Evolutionary conservation across 2,113 vertebrate genomes (phyloP), one percentile per base, ranked within the genome.

Genomic region (Corythoichthys intestinalis): DNA sequence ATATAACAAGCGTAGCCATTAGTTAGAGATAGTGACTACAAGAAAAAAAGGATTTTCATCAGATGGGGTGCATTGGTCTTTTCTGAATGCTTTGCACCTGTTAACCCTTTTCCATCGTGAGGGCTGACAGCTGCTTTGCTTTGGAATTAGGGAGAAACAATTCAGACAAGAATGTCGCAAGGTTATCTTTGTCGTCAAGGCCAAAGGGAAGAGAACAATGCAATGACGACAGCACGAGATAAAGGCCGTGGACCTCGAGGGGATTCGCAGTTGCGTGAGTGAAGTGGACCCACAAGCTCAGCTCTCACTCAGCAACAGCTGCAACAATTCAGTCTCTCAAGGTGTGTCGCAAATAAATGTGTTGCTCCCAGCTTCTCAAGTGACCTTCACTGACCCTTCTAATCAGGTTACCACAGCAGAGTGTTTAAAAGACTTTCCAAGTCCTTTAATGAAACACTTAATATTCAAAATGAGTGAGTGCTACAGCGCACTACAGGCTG

Each of bases 131-230:
- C 73, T 53, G 60, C 58, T 74, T 78, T 46, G 72, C 80, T 81
- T 78, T 70, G 66, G 77, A 75, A 68, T 73, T 60, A 74, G 38
- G 61, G 61, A 80, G 50, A 74, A 80, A 77, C 38, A 72, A 82
- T 75, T 70, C 74, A 74, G 80, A 64, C 37, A 89, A 84, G 87
- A 89, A 90, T 89, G 87, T 89, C 82, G 86, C 86, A 86, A 75
- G 80, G 76, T 88, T 89, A 88, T 89, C 81, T 90, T 89, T 90
- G 78, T 88, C 82, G 50, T 77, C 79, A 79, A 83, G 86, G 82
- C 78, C 82, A 85, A 82, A 85, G 75, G 75, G 83, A 65, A 75
- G 79, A 72, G 72, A 87, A 80, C 80, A 78, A 72, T 79, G 83
- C 78, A 76, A 71, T 82, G 73, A 83, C 58, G 60, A 72, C 72